Percentiles rank a stretch among this genome's conserved stretches.
phyloP scores from a whole-genome alignment of 1,140 invertebrate genomes.

The Cecropterus lyciades region DNA sequence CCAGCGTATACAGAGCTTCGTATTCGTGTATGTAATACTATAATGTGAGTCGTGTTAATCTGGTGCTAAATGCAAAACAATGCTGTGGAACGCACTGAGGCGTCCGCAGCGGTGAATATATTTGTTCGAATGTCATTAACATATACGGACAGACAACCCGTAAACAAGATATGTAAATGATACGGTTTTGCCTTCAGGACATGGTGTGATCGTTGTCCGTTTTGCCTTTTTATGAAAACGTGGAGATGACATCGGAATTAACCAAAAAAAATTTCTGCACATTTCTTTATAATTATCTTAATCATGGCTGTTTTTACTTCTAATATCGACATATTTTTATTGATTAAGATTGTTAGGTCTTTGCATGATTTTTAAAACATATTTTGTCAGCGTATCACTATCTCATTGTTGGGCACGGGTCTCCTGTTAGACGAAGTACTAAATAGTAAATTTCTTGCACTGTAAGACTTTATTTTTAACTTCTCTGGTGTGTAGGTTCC shows the following conservation, averaged over 20 bases:
- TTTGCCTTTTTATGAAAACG: constrained; percentile 48
- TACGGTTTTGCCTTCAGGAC: constrained; percentile 50
- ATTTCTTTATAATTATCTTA: too few species aligned
- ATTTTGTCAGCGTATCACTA: too few species aligned
- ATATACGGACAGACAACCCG: constrained; percentile 65
- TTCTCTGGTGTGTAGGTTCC: too few species aligned
- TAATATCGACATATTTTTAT: too few species aligned
- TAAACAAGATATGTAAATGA: constrained; percentile 78
- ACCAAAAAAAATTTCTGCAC: not conserved
- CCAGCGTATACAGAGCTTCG: constrained; percentile 42
- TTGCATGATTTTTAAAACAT: too few species aligned
- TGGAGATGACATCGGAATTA: not conserved
- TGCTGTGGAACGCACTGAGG: constrained; percentile 49
- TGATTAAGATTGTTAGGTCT: too few species aligned
- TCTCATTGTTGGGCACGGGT: too few species aligned
- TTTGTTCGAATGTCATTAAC: constrained; percentile 71
- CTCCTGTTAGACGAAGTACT: too few species aligned
- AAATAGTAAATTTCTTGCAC: too few species aligned
- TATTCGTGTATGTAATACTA: not conserved
- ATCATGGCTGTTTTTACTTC: too few species aligned
- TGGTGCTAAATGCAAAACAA: constrained; percentile 56
- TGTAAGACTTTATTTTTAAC: too few species aligned
- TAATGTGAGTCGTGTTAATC: constrained; percentile 33
- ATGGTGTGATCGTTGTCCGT: constrained; percentile 46
- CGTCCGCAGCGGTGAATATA: constrained; percentile 58